A percentile compares a stretch with the other conserved stretches of the same genome.
phyloP scores from a whole-genome alignment of 2,888 invertebrate species.

The Parascotia fuliginaria region DNA sequence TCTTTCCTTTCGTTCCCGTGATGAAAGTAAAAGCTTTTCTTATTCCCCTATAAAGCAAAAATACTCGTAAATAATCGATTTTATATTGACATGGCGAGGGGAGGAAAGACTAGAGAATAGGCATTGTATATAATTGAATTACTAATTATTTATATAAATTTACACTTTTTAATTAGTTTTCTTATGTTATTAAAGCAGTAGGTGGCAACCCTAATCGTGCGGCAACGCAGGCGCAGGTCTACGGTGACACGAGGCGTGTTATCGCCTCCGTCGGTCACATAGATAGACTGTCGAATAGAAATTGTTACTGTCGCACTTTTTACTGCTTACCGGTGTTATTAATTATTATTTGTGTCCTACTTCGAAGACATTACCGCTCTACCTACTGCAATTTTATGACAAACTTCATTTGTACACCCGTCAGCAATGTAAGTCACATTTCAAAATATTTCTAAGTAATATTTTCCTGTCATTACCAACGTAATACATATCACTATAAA shows the following conservation, averaged over 20 bases:
- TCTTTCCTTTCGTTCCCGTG: too few species aligned
- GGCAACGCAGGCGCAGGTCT: constrained; percentile 60
- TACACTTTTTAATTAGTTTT: neutral
- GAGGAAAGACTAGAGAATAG: too few species aligned
- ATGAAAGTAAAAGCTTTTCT: too few species aligned
- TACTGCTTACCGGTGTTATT: constrained; percentile 57
- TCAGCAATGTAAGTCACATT: constrained; percentile 34
- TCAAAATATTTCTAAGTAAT: constrained; percentile 21
- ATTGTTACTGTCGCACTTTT: constrained; percentile 67
- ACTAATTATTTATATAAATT: too few species aligned
- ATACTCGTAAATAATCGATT: too few species aligned
- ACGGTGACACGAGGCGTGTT: constrained; percentile 73
- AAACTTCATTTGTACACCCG: constrained; percentile 27
- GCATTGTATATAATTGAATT: too few species aligned
- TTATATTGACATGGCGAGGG: too few species aligned
- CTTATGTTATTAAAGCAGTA: neutral
- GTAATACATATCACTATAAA: constrained; percentile 16
- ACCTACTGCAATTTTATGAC: constrained; percentile 36
- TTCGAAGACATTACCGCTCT: constrained; percentile 43
- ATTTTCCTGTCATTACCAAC: constrained; percentile 10
- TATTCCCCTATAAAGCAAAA: too few species aligned
- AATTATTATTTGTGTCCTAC: constrained; percentile 57
- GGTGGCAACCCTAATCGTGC: constrained; percentile 65
- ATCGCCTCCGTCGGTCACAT: constrained; percentile 71
- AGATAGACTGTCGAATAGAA: constrained; percentile 71